Percentiles rank a stretch among this genome's conserved stretches.
phyloP scores from a whole-genome alignment of 2,797 vertebrate genomes.

The Urosaurus nigricauda region DNA sequence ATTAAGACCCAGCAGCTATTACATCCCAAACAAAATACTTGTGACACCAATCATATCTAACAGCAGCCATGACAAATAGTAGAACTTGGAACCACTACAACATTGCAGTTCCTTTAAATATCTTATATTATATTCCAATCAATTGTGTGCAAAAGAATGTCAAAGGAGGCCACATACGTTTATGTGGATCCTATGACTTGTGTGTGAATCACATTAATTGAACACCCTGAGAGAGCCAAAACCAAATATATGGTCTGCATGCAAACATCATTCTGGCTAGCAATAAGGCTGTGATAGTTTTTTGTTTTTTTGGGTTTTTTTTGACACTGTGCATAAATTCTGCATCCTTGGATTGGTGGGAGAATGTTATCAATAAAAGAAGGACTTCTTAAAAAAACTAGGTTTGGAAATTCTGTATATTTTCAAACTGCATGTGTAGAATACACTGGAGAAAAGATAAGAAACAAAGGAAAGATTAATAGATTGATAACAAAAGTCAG shows the following conservation, averaged over 20 bases:
- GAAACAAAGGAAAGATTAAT: background rate
- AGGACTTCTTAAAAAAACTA: fast-evolving
- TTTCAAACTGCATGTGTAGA: background rate
- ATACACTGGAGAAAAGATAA: background rate
- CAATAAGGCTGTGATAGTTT: conserved; percentile 53
- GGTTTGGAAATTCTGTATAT: conserved; percentile 1
- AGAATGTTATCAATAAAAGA: conserved; percentile 25
- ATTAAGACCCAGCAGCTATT: conserved; percentile 30
- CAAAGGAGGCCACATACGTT: conserved; percentile 49
- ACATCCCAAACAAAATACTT: conserved; percentile 41
- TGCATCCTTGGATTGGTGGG: conserved; percentile 26
- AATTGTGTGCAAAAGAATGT: conserved; percentile 45
- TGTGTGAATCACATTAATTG: conserved; percentile 42
- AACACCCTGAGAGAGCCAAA: conserved; percentile 11
- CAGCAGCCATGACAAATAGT: conserved; percentile 16
- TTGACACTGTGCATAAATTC: conserved; percentile 55
- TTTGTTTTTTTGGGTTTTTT: too few relatives aligned
- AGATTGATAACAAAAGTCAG: background rate
- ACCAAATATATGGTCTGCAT: conserved; percentile 50
- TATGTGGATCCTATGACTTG: conserved; percentile 54
- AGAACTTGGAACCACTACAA: background rate
- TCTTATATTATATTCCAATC: conserved; percentile 16
- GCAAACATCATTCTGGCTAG: conserved; percentile 49
- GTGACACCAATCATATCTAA: conserved; percentile 51
- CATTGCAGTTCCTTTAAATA: conserved; percentile 44